phyloP scores from a whole-genome alignment of 1,140 invertebrate genomes.

The Drosophila sturtevanti region DNA sequence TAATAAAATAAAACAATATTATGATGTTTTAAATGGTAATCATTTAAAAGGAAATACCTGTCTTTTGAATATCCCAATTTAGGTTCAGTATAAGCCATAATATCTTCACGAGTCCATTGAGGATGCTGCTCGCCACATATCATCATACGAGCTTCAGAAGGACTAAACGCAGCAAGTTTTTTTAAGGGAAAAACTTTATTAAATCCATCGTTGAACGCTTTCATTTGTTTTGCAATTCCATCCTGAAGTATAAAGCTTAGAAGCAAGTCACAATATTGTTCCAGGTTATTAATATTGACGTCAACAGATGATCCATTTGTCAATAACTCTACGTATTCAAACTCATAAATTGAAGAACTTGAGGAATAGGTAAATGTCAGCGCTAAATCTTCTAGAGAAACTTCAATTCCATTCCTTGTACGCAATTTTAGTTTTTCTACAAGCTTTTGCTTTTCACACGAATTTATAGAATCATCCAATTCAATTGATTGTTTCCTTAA shows the following conservation, averaged over 20 bases:
- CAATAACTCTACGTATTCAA: slow-evolving; percentile 85
- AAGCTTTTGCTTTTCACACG: slow-evolving; percentile 86
- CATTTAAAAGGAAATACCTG: slow-evolving; percentile 86
- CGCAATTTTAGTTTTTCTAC: slow-evolving; percentile 87
- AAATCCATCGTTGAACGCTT: slow-evolving; percentile 95
- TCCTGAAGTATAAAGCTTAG: slow-evolving; percentile 93
- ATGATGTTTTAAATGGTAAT: not conserved
- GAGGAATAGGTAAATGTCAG: slow-evolving; percentile 94
- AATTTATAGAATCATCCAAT: slow-evolving; percentile 85
- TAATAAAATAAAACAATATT: slow-evolving; percentile 80
- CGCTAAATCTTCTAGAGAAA: slow-evolving; percentile 91
- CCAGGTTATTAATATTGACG: slow-evolving; percentile 94
- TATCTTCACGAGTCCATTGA: slow-evolving; percentile 97
- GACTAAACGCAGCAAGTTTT: slow-evolving; percentile 96
- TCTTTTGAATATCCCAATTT: slow-evolving; percentile 98
- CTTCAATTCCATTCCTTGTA: slow-evolving; percentile 85
- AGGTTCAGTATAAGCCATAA: slow-evolving; percentile 98
- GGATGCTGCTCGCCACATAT: slow-evolving; percentile 99
- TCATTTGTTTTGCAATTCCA: slow-evolving; percentile 95
- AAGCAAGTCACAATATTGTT: slow-evolving; percentile 94
- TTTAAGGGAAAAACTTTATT: slow-evolving; percentile 96
- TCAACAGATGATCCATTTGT: slow-evolving; percentile 86
- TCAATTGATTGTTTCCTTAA: slow-evolving; percentile 88
- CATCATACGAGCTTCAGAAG: slow-evolving; percentile 94
- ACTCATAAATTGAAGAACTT: slow-evolving; percentile 89